Percentiles rank a stretch among this genome's conserved stretches.
Conservation (phyloP, 2,797 vertebrate genomes). For the Gymnoscopelus microlampas region DNA sequence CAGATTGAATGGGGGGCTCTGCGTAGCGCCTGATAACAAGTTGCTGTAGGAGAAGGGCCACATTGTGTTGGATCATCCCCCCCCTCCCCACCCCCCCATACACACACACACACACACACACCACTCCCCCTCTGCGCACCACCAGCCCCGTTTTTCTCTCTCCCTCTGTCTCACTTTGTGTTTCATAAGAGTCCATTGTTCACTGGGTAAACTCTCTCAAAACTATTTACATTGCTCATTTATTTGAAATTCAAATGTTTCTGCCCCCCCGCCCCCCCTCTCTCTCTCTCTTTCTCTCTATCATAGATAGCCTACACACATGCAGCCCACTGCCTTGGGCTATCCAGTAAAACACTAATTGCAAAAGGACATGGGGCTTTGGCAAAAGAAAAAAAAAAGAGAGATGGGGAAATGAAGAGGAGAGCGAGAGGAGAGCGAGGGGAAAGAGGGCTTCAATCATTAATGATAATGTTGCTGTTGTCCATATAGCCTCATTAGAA, state of each 20-base stretch:
- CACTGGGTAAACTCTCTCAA: constrained; percentile 96
- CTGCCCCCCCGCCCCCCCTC: constrained; percentile 51
- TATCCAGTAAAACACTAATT: constrained; percentile 93
- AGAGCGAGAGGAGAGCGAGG: constrained; percentile 36
- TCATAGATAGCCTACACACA: constrained; percentile 41
- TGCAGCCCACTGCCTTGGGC: constrained; percentile 78
- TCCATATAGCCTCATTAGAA: constrained; percentile 93
- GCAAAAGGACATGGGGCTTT: constrained; percentile 81
- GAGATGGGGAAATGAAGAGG: constrained; percentile 42
- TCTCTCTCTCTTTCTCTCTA: constrained; percentile 43
- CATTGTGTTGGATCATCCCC: constrained; percentile 97
- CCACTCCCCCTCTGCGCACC: constrained; percentile 59
- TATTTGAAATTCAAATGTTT: constrained; percentile 94
- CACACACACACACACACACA: constrained; percentile 30
- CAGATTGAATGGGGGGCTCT: constrained; percentile 97
- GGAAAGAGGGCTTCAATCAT: constrained; percentile 85
- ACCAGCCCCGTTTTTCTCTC: constrained; percentile 62
- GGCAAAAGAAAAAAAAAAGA: constrained; percentile 52
- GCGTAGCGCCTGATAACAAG: constrained; percentile 98
- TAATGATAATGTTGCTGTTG: constrained; percentile 94
- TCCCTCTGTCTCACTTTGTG: constrained; percentile 86
- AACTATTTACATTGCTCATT: constrained; percentile 99
- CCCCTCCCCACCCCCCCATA: constrained; percentile 69
- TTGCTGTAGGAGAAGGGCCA: constrained; percentile 96
- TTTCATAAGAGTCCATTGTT: constrained; percentile 98